Evolutionary conservation across 2,888 invertebrate genomes (phyloP), one percentile per base, ranked within the genome.

Genomic region (Orthosia incerta): DNA sequence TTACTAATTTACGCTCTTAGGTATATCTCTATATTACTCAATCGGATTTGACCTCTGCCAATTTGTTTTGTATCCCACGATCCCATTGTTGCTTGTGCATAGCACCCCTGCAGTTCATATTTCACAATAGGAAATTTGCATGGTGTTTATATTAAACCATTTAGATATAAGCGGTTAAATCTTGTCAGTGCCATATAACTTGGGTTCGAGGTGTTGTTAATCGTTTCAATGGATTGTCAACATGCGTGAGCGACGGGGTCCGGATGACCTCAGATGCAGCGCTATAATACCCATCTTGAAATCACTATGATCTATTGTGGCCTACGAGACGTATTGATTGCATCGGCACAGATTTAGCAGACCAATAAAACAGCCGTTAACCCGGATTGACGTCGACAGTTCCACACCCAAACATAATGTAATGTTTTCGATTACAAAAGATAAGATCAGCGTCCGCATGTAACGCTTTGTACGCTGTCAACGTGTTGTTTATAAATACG

Each of bases 51-150:
- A 85, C 79, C 79, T 87, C 82, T 85, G 84, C 69, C 84, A 89
- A 88, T 91, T 86, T 84, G 85, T 85, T 83, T 80, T 84, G 81
- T 75, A 82, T 91, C 92, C 89, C 91, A 92, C 90, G 89, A 76
- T 85, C 78, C 83, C 71, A 86, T 90, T 90, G 89, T 78, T 74
- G 57, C 45, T 73, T 61, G 60, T 69, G 50, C 75, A 63, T 51
- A 62, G 73, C 62, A 79, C 74, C 72, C 74, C 46, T 61, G 51
- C 51, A 71, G 72, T 59, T 83, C 68, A 80, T 79, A 81, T 91
- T 91, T 87, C 88, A 90, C 86, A 90, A 90, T 89, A 84, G 84
- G 82, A 84, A 86, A 86, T 88, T 90, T 86, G 86, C 83, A 77
- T 86, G 87, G 82, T 80, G 79, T 86, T 86, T 86, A 79, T 90